A percentile compares a stretch with the other conserved stretches of the same genome.
Conservation (phyloP, 2,113 vertebrate species). For the Electrona antarctica region DNA sequence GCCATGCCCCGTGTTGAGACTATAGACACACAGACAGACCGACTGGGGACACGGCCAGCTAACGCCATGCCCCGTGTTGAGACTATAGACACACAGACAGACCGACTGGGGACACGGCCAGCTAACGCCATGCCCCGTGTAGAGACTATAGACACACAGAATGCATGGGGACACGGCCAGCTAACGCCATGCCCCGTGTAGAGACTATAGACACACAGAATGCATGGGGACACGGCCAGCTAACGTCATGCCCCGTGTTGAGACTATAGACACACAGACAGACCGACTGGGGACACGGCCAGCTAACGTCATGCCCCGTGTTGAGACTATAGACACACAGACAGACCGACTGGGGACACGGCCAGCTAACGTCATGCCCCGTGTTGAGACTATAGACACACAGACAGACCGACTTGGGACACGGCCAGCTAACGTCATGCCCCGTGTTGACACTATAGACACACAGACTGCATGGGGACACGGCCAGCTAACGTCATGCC, state of each 20-base stretch:
- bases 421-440: slow-evolving; percentile 45
- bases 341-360: slow-evolving; percentile 40
- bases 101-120: slow-evolving; percentile 49
- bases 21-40: slow-evolving; percentile 35
- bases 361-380: slow-evolving; percentile 45
- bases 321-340: slow-evolving; percentile 20
- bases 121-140: slow-evolving; percentile 43
- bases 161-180: slow-evolving; percentile 49
- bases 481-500: slow-evolving; percentile 46
- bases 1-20: slow-evolving; percentile 39
- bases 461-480: slow-evolving; percentile 41
- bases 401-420: slow-evolving; percentile 45
- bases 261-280: slow-evolving; percentile 40
- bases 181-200: slow-evolving; percentile 40
- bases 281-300: slow-evolving; percentile 47
- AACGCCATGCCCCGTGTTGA: slow-evolving; percentile 40
- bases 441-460: slow-evolving; percentile 44
- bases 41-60: slow-evolving; percentile 49
- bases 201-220: slow-evolving; percentile 39
- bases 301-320: slow-evolving; percentile 45
- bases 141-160: slow-evolving; percentile 34
- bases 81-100: slow-evolving; percentile 41
- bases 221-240: slow-evolving; percentile 48
- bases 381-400: slow-evolving; percentile 37
- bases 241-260: slow-evolving; percentile 39